phyloP scores from a whole-genome alignment of 2,888 invertebrate genomes.

The Spisula solida region DNA sequence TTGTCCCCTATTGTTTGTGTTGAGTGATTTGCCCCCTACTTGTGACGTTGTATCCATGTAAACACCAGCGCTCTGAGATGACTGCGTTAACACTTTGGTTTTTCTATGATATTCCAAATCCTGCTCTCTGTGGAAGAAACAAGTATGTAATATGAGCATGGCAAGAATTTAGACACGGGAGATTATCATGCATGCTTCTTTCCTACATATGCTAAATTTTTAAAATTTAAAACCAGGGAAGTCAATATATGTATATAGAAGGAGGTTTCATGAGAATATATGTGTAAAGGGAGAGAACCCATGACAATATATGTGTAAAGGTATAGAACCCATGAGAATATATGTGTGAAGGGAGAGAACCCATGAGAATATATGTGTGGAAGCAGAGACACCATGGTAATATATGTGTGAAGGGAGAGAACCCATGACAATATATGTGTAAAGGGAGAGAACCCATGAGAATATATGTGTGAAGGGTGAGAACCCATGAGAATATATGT shows the following conservation, averaged over 20 bases:
- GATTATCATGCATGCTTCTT: neutral
- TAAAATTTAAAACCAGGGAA: too few species aligned
- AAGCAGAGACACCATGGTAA: too few species aligned
- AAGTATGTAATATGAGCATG: neutral
- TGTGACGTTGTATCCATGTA: slow-evolving; percentile 55
- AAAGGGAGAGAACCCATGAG: neutral
- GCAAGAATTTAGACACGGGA: neutral
- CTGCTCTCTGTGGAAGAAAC: slow-evolving; percentile 34
- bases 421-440: neutral
- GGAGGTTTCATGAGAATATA: too few species aligned
- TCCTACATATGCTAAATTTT: too few species aligned
- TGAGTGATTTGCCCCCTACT: neutral
- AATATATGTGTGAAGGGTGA: neutral
- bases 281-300: too few species aligned
- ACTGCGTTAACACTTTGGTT: slow-evolving; percentile 41
- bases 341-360: too few species aligned
- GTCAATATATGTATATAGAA: too few species aligned
- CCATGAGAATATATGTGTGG: too few species aligned
- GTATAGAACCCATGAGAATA: too few species aligned
- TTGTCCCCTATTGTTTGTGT: neutral
- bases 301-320: too few species aligned
- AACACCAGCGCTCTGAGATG: slow-evolving; percentile 54
- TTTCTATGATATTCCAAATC: slow-evolving; percentile 45
- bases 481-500: neutral
- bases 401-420: too few species aligned